Evolutionary conservation across 2,797 vertebrate species (phyloP).

Genomic region (Poeciliopsis infans): DNA sequence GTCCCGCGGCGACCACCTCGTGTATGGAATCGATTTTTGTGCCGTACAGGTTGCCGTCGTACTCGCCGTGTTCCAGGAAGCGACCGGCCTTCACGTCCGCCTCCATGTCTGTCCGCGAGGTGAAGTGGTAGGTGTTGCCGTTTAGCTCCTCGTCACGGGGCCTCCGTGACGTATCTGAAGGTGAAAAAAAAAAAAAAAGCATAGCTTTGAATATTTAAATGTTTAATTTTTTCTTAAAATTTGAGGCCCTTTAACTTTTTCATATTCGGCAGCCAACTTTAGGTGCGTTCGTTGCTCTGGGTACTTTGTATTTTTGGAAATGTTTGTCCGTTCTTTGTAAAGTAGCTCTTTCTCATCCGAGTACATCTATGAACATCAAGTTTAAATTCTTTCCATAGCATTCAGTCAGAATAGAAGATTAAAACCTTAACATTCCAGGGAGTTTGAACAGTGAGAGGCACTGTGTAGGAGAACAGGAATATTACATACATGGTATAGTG

Average conservation of each 20-base stretch:
- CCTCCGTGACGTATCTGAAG: conserved; percentile 91
- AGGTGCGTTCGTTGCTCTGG: neutral
- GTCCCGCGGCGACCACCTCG: conserved; percentile 90
- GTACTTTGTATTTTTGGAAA: neutral
- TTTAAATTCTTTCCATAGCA: neutral
- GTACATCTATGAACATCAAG: neutral
- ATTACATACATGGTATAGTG: conserved; percentile 89
- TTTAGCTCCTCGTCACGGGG: conserved; percentile 94
- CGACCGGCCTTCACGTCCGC: conserved; percentile 92
- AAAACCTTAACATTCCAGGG: neutral
- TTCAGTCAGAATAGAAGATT: neutral
- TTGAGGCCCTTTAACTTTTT: neutral
- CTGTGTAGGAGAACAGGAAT: neutral
- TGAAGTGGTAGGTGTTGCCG: conserved; percentile 93
- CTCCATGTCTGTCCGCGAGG: conserved; percentile 93
- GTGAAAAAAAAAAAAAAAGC: neutral
- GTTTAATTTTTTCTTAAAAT: neutral
- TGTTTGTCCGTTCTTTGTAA: neutral
- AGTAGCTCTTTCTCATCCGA: neutral
- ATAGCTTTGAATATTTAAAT: neutral
- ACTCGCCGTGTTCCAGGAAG: conserved; percentile 97
- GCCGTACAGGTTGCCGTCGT: conserved; percentile 97
- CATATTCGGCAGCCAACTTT: neutral
- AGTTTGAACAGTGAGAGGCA: neutral
- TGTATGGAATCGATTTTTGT: conserved; percentile 98